Percentiles rank a stretch among this genome's conserved stretches.
phyloP scores from a whole-genome alignment of 2,888 invertebrate genomes.

The Acronicta alni region DNA sequence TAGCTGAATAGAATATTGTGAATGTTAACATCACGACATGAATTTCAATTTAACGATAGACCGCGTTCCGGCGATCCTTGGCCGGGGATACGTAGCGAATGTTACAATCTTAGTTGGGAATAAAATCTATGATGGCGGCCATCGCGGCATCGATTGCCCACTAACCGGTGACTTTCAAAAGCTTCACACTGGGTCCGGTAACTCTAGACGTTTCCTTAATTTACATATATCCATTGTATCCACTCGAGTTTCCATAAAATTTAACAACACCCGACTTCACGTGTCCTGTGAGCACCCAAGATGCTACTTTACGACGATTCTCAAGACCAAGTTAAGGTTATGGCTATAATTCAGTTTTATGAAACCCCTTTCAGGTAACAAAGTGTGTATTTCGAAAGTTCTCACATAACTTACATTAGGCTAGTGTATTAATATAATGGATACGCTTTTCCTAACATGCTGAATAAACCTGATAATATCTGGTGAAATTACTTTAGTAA shows the following conservation, averaged over 20 bases:
- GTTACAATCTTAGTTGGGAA: slow-evolving; percentile 63
- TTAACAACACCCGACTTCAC: slow-evolving; percentile 82
- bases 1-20: slow-evolving; percentile 71
- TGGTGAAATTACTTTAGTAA: slow-evolving; percentile 32
- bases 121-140: slow-evolving; percentile 60
- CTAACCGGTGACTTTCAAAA: slow-evolving; percentile 66
- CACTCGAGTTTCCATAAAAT: slow-evolving; percentile 83
- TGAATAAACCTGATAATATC: slow-evolving; percentile 42
- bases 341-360: slow-evolving; percentile 88
- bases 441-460: slow-evolving; percentile 16
- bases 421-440: slow-evolving; percentile 54
- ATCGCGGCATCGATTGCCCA: slow-evolving; percentile 58
- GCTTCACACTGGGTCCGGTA: slow-evolving; percentile 60
- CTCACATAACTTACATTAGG: slow-evolving; percentile 76
- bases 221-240: slow-evolving; percentile 85
- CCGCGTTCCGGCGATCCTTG: slow-evolving; percentile 51
- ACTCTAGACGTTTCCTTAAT: slow-evolving; percentile 72
- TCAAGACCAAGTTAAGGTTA: slow-evolving; percentile 85
- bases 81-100: slow-evolving; percentile 51
- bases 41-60: slow-evolving; percentile 74
- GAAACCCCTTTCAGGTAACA: slow-evolving; percentile 87
- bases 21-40: slow-evolving; percentile 70
- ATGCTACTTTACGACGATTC: slow-evolving; percentile 86
- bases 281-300: slow-evolving; percentile 83
- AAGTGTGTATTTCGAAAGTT: slow-evolving; percentile 82